Percentiles rank a stretch among this genome's conserved stretches.
These are phyloP conservation scores for Dryas iulia DNA, from an alignment of 1,140 invertebrate species.

Conservation along the genomic window DNA sequence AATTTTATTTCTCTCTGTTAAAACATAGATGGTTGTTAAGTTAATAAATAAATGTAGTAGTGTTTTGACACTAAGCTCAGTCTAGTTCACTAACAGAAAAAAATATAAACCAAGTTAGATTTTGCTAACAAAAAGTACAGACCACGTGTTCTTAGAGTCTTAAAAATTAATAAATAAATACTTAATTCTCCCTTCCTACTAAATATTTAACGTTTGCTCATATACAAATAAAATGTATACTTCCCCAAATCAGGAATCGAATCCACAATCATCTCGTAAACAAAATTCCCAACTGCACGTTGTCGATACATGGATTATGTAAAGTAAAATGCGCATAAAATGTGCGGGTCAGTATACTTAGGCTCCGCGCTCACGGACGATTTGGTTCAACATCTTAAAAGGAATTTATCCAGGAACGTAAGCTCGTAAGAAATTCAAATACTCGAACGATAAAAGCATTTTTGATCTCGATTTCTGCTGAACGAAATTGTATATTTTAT, in stretches of 20 bases:
- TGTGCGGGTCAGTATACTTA: conserved; percentile 55
- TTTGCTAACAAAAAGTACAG: too few species aligned
- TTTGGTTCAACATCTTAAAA: conserved; percentile 53
- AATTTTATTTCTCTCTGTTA: too few species aligned
- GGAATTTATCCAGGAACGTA: conserved; percentile 62
- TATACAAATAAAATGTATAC: background rate
- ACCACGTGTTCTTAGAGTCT: too few species aligned
- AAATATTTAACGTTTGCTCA: too few species aligned
- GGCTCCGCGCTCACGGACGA: conserved; percentile 45
- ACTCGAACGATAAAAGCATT: conserved; percentile 66
- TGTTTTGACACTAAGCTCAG: too few species aligned
- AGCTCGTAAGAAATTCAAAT: conserved; percentile 66
- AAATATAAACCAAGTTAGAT: too few species aligned
- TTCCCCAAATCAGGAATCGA: background rate
- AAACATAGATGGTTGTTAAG: too few species aligned
- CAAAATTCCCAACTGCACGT: background rate
- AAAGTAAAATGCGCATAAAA: conserved; percentile 44
- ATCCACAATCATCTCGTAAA: background rate
- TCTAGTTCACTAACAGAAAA: too few species aligned
- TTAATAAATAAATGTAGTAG: too few species aligned
- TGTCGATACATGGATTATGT: conserved; percentile 37
- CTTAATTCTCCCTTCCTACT: too few species aligned
- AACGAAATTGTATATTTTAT: conserved; percentile 62
- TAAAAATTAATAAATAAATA: too few species aligned
- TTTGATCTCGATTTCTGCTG: conserved; percentile 58